Conservation (phyloP, 2,113 vertebrate genomes). For the Ifrita kowaldi region DNA sequence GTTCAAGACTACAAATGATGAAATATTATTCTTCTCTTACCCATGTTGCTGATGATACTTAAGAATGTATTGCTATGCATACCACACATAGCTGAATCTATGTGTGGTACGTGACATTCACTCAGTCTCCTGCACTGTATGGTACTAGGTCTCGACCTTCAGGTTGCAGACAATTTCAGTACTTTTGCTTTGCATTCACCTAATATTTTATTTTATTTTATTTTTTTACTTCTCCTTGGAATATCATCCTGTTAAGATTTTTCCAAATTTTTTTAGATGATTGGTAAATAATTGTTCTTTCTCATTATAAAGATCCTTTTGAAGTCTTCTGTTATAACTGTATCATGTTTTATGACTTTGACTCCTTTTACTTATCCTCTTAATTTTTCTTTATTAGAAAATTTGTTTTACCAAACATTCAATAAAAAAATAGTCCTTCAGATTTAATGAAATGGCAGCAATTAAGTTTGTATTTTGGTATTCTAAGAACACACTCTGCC, state of each 20-base stretch:
- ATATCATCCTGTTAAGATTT: not conserved
- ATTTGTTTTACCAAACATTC: not conserved
- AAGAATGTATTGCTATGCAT: not conserved
- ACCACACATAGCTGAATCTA: too few species aligned
- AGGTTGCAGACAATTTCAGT: not conserved
- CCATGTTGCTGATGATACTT: not conserved
- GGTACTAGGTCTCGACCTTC: not conserved
- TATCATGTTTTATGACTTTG: not conserved
- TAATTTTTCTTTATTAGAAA: conserved; percentile 25
- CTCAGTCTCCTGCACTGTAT: not conserved
- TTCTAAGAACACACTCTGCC: not conserved
- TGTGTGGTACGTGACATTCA: too few species aligned
- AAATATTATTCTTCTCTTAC: not conserved
- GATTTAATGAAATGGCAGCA: not conserved
- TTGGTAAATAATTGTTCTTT: not conserved
- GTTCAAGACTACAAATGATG: not conserved
- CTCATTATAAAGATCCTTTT: not conserved
- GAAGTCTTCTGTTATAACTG: not conserved
- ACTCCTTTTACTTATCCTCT: not conserved
- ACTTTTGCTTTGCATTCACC: not conserved
- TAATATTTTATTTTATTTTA: not conserved
- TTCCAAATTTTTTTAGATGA: not conserved
- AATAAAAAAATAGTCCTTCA: not conserved
- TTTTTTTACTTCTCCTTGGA: not conserved
- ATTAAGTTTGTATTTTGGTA: conserved; percentile 20